Evolutionary conservation across 2,888 invertebrate genomes (phyloP).

Genomic region (Erebia palarica): DNA sequence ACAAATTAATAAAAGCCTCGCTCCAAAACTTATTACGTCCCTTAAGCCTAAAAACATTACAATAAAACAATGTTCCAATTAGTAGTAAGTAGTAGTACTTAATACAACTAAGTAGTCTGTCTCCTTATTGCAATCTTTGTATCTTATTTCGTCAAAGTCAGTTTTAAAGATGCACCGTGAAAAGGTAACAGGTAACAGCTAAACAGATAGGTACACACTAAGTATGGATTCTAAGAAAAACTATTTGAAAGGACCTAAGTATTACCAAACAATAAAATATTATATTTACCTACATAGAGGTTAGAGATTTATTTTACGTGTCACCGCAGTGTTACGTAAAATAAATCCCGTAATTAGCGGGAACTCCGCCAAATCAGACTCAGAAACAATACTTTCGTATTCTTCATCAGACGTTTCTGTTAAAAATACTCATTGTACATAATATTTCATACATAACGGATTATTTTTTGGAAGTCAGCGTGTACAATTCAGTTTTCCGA

Average conservation of each 20-base stretch:
- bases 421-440: constrained; percentile 11
- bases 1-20: background rate
- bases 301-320: background rate
- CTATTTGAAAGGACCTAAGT: too few species aligned
- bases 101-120: too few species aligned
- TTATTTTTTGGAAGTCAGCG: background rate
- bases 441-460: constrained; percentile 7
- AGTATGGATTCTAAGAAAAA: background rate
- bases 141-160: too few species aligned
- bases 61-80: too few species aligned
- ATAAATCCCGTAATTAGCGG: constrained; percentile 8
- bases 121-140: too few species aligned
- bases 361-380: constrained; percentile 9
- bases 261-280: too few species aligned
- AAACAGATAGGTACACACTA: too few species aligned
- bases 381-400: constrained; percentile 10
- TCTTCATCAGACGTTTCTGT: constrained; percentile 1
- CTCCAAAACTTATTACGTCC: background rate
- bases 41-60: background rate
- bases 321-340: too few species aligned
- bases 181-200: too few species aligned
- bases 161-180: too few species aligned
- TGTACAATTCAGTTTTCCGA: too few species aligned
- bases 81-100: too few species aligned
- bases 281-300: background rate